Evolutionary conservation across 2,888 invertebrate genomes (phyloP).

Genomic region (Pachycephus smyrnensis): DNA sequence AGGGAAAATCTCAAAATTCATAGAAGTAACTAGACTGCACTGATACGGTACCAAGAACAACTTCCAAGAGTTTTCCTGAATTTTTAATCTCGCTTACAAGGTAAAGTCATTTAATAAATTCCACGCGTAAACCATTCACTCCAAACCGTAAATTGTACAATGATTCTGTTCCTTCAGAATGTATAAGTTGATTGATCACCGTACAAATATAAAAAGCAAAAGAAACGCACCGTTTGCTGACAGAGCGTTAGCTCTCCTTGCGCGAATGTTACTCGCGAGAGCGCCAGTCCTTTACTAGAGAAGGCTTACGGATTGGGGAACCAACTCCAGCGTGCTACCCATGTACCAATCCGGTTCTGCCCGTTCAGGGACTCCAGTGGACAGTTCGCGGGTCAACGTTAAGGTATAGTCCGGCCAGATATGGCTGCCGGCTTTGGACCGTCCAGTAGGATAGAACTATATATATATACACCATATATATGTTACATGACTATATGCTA

Average conservation of each 20-base stretch:
- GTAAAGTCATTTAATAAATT: background rate
- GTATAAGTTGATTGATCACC: background rate
- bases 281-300: conserved; percentile 6
- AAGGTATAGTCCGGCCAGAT: conserved; percentile 8
- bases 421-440: background rate
- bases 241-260: background rate
- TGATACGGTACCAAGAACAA: background rate
- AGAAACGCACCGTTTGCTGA: conserved; percentile 2
- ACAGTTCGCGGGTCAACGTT: conserved; percentile 31
- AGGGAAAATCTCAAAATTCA: background rate
- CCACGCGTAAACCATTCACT: background rate
- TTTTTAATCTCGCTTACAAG: background rate
- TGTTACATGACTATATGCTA: background rate
- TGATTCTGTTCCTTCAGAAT: background rate
- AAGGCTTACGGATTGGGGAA: conserved; percentile 19
- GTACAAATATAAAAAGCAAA: background rate
- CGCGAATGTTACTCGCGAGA: conserved; percentile 6
- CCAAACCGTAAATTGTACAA: background rate
- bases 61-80: background rate
- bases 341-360: conserved; percentile 36
- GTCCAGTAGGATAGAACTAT: background rate
- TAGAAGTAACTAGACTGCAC: background rate
- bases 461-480: background rate
- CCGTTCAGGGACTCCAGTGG: conserved; percentile 36
- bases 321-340: conserved; percentile 25